A percentile compares a stretch with the other conserved stretches of the same genome.
Evolutionary conservation across 2,888 invertebrate species (phyloP).

Genomic region (Piscicola geometra): DNA sequence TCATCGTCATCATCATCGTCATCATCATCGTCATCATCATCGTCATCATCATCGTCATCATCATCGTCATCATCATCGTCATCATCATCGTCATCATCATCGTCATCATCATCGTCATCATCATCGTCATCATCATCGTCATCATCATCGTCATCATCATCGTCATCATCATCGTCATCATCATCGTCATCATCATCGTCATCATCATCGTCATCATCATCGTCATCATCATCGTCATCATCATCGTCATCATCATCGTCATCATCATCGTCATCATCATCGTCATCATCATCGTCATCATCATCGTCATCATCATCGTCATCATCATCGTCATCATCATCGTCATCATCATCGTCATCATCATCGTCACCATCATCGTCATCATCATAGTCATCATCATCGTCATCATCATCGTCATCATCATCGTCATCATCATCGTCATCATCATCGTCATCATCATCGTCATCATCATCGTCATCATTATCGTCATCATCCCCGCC

Average conservation of each 20-base stretch:
- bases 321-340: neutral
- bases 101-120: no score
- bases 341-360: conserved; percentile 6
- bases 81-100: no score
- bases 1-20: neutral
- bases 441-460: conserved; percentile 31
- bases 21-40: no score
- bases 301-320: conserved; percentile 32
- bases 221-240: conserved; percentile 29
- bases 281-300: conserved; percentile 29
- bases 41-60: no score
- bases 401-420: conserved; percentile 29
- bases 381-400: no score
- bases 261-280: conserved; percentile 29
- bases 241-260: conserved; percentile 11
- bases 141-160: no score
- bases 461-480: conserved; percentile 32
- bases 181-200: conserved; percentile 27
- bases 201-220: conserved; percentile 24
- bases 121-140: no score
- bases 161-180: no score
- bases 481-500: no score
- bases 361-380: no score
- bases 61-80: no score
- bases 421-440: conserved; percentile 26